A percentile compares a stretch with the other conserved stretches of the same genome.
Conservation (phyloP, 2,888 invertebrate genomes). For the Spilosoma lubricipeda region DNA sequence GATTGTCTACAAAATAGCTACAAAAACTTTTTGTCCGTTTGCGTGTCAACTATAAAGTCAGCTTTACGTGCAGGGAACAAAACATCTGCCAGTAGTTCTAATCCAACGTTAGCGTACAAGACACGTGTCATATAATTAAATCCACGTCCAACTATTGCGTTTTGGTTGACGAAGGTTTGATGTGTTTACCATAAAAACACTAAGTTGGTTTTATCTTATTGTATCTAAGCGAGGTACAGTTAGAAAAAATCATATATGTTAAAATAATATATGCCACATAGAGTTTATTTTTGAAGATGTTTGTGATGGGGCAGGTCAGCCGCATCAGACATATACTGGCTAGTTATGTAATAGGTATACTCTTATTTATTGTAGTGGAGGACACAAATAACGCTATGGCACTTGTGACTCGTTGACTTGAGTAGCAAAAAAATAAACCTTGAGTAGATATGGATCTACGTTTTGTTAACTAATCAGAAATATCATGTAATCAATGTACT, state of each 20-base stretch:
- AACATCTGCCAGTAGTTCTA: conserved; percentile 14
- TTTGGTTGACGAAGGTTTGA: conserved; percentile 43
- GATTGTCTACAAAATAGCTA: not conserved
- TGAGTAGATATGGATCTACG: too few species aligned
- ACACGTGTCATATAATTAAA: conserved; percentile 45
- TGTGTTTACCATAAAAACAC: conserved; percentile 13
- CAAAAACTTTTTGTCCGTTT: not conserved
- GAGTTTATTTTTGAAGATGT: too few species aligned
- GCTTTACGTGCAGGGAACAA: not conserved
- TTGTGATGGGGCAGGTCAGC: too few species aligned
- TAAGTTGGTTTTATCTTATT: not conserved
- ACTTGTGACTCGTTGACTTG: too few species aligned
- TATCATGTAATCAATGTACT: too few species aligned
- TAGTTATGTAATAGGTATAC: too few species aligned
- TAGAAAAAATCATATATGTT: not conserved
- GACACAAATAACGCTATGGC: too few species aligned
- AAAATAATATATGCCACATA: too few species aligned
- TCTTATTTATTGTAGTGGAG: too few species aligned
- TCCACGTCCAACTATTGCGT: conserved; percentile 30
- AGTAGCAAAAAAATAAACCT: too few species aligned
- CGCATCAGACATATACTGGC: too few species aligned
- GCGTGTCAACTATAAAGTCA: not conserved
- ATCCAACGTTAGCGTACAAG: conserved; percentile 30
- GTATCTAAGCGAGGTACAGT: not conserved
- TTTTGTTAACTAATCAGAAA: too few species aligned